These are phyloP conservation scores for Mesorhabditis sp. DNA, from an alignment of 2,888 invertebrate genomes.

Conservation along the genomic window DNA sequence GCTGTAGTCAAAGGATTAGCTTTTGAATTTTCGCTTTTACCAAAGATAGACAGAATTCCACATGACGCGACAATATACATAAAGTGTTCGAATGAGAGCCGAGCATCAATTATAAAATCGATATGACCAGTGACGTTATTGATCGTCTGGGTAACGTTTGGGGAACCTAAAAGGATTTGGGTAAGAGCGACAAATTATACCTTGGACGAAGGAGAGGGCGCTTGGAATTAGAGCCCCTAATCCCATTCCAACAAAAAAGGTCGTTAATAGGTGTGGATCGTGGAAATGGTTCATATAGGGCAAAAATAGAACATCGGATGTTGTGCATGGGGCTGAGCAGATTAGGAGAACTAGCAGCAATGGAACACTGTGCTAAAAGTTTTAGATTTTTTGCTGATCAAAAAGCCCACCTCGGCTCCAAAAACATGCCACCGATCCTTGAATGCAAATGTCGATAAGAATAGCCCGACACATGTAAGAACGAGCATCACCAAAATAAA, in stretches of 20 bases:
- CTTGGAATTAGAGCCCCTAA: not conserved
- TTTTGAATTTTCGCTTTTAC: not conserved
- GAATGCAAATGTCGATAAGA: constrained; percentile 4
- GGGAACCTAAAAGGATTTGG: constrained; percentile 2
- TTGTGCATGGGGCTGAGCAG: not conserved
- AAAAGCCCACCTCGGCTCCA: not conserved
- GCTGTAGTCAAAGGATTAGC: not conserved
- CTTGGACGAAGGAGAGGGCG: constrained; percentile 4
- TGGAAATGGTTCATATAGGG: not conserved
- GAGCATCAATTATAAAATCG: not conserved
- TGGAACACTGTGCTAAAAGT: not conserved
- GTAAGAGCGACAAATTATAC: not conserved
- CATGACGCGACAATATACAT: not conserved
- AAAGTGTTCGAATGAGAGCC: constrained; percentile 6
- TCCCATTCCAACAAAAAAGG: constrained; percentile 4
- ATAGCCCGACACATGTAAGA: not conserved
- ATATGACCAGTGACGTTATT: not conserved
- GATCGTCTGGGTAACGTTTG: not conserved
- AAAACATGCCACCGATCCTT: not conserved
- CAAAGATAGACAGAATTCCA: not conserved
- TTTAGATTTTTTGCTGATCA: not conserved
- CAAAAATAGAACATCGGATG: constrained; percentile 6
- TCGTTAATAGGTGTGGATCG: constrained; percentile 6
- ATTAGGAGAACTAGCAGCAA: not conserved
- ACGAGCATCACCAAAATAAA: not conserved